These are phyloP conservation scores for Tapirus terrestris DNA, from an alignment of 2,113 vertebrate genomes.

Conservation along the genomic window DNA sequence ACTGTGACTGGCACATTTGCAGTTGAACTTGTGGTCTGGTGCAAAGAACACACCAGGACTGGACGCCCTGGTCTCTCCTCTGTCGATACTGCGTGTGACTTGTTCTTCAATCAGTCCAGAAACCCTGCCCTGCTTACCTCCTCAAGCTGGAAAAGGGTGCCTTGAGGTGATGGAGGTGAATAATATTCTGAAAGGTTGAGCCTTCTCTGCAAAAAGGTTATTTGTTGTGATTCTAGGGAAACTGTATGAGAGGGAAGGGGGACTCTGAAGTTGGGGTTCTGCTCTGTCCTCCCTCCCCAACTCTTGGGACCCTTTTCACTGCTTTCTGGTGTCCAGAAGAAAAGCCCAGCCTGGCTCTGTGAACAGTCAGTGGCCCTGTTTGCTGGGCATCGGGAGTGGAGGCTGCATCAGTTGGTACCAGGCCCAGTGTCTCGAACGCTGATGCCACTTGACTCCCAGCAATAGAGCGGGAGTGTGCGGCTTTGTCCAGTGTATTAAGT, in stretches of 20 bases:
- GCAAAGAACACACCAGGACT: background rate
- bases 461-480: slow-evolving; percentile 41
- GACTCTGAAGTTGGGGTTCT: background rate
- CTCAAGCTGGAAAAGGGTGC: background rate
- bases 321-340: background rate
- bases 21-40: background rate
- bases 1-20: background rate
- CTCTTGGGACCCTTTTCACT: background rate
- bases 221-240: slow-evolving; percentile 21
- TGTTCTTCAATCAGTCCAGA: slow-evolving; percentile 9
- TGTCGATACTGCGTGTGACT: background rate
- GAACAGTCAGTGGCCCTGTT: slow-evolving; percentile 63
- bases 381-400: slow-evolving; percentile 5
- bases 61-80: background rate
- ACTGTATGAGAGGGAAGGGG: background rate
- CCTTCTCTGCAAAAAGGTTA: background rate
- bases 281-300: background rate
- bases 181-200: background rate
- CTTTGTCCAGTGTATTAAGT: slow-evolving; percentile 72
- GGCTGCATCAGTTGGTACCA: slow-evolving; percentile 76
- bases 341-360: slow-evolving; percentile 35
- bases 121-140: background rate
- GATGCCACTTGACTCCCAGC: slow-evolving; percentile 66
- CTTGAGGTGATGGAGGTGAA: background rate
- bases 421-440: slow-evolving; percentile 62